These are phyloP conservation scores for Sciurus carolinensis DNA, from an alignment of 2,797 vertebrate species.

Conservation along the genomic window DNA sequence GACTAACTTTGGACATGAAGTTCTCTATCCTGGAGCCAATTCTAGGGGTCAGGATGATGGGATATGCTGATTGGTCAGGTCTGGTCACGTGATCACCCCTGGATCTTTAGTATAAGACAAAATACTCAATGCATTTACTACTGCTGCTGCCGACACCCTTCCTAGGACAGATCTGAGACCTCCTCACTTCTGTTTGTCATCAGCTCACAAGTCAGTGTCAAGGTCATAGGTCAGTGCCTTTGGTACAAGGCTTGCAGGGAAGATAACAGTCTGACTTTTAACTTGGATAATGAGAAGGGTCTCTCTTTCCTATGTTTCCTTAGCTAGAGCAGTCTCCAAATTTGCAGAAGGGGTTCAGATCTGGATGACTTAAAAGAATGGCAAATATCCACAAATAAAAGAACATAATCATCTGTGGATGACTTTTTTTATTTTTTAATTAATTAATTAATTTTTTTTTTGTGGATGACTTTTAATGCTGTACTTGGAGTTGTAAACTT, in stretches of 20 bases:
- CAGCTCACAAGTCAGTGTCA: slow-evolving; percentile 22
- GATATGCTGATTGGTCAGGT: not conserved
- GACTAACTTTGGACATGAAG: not conserved
- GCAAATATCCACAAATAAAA: not conserved
- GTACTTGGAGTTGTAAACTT: slow-evolving; percentile 44
- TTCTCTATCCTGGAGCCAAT: not conserved
- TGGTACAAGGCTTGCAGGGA: not conserved
- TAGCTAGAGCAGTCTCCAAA: slow-evolving; percentile 11
- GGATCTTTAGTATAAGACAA: not conserved
- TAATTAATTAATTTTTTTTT: no score
- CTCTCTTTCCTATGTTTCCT: not conserved
- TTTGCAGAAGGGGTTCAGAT: not conserved
- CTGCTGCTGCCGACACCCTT: not conserved
- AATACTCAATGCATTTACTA: not conserved
- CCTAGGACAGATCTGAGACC: not conserved
- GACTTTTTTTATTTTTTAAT: not conserved
- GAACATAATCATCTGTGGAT: not conserved
- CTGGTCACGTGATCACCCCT: not conserved
- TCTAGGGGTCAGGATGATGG: not conserved
- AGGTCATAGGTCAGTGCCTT: not conserved
- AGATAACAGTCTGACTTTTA: not conserved
- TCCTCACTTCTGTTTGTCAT: not conserved
- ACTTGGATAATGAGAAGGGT: not conserved
- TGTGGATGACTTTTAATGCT: not conserved
- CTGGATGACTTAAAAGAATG: not conserved